Evolutionary conservation across 2,113 vertebrate genomes (phyloP).

Genomic region (Seriola aureovittata): DNA sequence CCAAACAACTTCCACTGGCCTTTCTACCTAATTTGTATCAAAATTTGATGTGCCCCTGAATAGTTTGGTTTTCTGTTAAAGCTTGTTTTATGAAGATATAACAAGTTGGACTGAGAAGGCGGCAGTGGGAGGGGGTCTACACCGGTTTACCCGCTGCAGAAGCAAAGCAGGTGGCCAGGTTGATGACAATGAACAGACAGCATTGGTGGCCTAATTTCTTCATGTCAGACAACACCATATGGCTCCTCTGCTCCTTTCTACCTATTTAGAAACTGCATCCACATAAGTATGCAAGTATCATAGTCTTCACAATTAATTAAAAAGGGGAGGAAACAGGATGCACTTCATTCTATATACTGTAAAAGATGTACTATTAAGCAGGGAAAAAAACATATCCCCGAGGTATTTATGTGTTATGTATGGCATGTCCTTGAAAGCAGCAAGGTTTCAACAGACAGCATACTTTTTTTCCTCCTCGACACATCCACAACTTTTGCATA

Average conservation of each 20-base stretch:
- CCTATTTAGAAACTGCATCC: constrained; percentile 82
- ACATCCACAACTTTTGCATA: constrained; percentile 73
- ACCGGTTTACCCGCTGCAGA: constrained; percentile 63
- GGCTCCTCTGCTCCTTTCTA: constrained; percentile 79
- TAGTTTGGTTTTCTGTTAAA: constrained; percentile 37
- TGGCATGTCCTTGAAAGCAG: constrained; percentile 83
- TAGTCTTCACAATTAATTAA: constrained; percentile 85
- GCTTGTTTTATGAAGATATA: constrained; percentile 65
- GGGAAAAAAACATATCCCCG: constrained; percentile 63
- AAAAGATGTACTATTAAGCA: constrained; percentile 61
- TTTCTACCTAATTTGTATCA: constrained; percentile 51
- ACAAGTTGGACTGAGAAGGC: constrained; percentile 45
- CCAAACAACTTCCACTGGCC: constrained; percentile 47
- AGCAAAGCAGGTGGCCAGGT: constrained; percentile 82
- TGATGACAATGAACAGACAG: constrained; percentile 87
- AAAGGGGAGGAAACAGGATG: constrained; percentile 64
- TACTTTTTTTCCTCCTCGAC: constrained; percentile 46
- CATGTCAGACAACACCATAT: constrained; percentile 88
- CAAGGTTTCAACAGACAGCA: constrained; percentile 73
- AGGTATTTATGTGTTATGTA: constrained; percentile 77
- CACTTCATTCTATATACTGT: constrained; percentile 66
- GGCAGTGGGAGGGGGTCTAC: constrained; percentile 33
- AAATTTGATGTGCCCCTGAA: constrained; percentile 36
- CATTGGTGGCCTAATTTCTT: constrained; percentile 87
- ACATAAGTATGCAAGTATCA: constrained; percentile 82